Percentiles rank a stretch among this genome's conserved stretches.
phyloP scores from a whole-genome alignment of 2,797 vertebrate species.

The Etheostoma perlongum region DNA sequence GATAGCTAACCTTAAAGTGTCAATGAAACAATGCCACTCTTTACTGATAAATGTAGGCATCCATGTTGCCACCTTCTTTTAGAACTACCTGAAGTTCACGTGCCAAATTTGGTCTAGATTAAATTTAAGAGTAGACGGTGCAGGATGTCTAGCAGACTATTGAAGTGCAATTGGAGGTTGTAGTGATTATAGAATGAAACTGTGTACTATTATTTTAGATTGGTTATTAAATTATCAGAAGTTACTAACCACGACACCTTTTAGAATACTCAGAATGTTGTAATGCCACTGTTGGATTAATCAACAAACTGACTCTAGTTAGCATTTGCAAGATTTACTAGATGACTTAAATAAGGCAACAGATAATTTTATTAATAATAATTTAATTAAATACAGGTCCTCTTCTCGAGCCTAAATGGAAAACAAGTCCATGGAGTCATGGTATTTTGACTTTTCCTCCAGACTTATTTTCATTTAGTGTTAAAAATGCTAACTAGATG shows the following conservation, averaged over 20 bases:
- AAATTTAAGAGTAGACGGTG: constrained; percentile 16
- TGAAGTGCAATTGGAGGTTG: constrained; percentile 67
- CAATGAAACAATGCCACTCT: constrained; percentile 68
- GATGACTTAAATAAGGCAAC: constrained; percentile 6
- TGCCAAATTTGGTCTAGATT: constrained; percentile 70
- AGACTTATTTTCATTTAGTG: constrained; percentile 24
- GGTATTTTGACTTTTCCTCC: constrained; percentile 21
- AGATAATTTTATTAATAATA: background rate
- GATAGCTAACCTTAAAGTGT: constrained; percentile 54
- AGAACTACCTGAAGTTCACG: constrained; percentile 73
- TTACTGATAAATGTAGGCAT: constrained; percentile 50
- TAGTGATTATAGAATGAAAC: constrained; percentile 23
- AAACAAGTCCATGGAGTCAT: constrained; percentile 6
- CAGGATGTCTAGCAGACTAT: constrained; percentile 36
- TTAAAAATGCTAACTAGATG: constrained; percentile 3
- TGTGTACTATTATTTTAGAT: constrained; percentile 16
- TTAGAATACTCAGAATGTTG: constrained; percentile 10
- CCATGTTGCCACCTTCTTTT: constrained; percentile 56
- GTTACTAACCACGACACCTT: background rate
- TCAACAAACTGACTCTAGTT: constrained; percentile 14
- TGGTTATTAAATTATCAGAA: constrained; percentile 40
- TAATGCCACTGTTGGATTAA: constrained; percentile 9
- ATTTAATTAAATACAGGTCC: background rate
- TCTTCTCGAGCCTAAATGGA: background rate
- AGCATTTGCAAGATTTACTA: constrained; percentile 14